Base-by-base conservation (phyloP, 2,888 invertebrate genomes). In the Sturmia bella region DNA sequence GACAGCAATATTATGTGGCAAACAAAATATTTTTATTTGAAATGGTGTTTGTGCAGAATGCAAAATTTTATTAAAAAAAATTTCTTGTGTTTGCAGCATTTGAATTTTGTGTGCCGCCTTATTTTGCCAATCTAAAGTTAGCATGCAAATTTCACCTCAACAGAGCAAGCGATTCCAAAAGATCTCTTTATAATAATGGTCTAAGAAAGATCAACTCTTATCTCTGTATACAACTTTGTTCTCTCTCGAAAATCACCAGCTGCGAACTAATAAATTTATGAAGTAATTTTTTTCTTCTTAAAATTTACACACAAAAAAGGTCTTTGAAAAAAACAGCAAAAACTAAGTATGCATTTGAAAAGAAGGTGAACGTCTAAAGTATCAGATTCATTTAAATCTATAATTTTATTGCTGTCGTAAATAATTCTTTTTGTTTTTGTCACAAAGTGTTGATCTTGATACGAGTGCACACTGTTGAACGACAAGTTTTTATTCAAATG, bases 401-500 rank as follows among this genome's bases (percentile, higher is more conserved):
- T n/a, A 13, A 39, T 75, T 74, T 56, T 39, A 1, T 59, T 41
- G 11, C 48, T 66, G 39, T 45, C 48, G 56, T 45, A 70, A 68
- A 45, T 9, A 32, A 32, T 6, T n/a, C 3, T 32, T 73, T 57
- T 39, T 52, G 13, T 64, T 63, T 63, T 56, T 79, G 73, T 56
- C 73, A 79, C 19, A 61, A 69, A 39, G 11, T 70, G 39, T 69
- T 72, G 32, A 64, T 78, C 72, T 72, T 45, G 3, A 24, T 48
- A 13, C 17, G 17, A 52, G 17, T 48, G 45, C 56, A 56, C 52
- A 39, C 13, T n/a, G 21, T n/a, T 41, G 5, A 24, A 27, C 17
- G 50, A 24, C 6, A 41, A 17, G 24, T 73, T 32, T 32, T 43
- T 37, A 24, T 52, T 52, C 4, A 54, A n/a, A 56, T 56, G 4